Percentiles rank a stretch among this genome's conserved stretches.
Conservation (phyloP, 2,888 invertebrate genomes). For the Plusia festucae region DNA sequence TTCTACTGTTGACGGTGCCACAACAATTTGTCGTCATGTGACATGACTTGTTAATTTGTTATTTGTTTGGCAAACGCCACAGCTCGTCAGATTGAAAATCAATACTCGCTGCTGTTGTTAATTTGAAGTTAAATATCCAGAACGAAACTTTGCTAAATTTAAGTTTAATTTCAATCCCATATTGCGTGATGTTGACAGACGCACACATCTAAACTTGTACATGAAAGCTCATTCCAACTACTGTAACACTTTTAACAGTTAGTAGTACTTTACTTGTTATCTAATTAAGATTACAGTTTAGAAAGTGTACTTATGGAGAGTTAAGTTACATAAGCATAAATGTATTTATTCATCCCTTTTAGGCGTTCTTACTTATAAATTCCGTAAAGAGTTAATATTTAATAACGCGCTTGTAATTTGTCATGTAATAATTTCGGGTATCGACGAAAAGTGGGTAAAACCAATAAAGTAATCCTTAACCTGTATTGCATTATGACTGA, state of each 20-base stretch:
- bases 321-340: too few relatives aligned
- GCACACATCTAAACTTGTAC: background rate
- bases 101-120: constrained; percentile 9
- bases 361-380: background rate
- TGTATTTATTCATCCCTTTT: background rate
- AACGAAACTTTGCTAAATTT: background rate
- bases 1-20: constrained; percentile 17
- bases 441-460: constrained; percentile 36
- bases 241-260: background rate
- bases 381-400: constrained; percentile 8
- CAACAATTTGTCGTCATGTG: constrained; percentile 24
- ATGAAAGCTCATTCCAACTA: background rate
- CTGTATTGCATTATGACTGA: constrained; percentile 61
- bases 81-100: constrained; percentile 18
- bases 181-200: background rate
- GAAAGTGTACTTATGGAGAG: too few relatives aligned
- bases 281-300: too few relatives aligned
- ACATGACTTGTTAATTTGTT: constrained; percentile 40
- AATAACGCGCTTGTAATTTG: constrained; percentile 7
- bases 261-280: too few relatives aligned
- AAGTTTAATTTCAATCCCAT: background rate
- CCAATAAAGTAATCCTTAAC: constrained; percentile 59
- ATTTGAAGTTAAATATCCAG: background rate
- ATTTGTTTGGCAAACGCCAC: constrained; percentile 37
- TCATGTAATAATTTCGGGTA: constrained; percentile 16